These are phyloP conservation scores for Leistus spinibarbis DNA, from an alignment of 2,888 invertebrate species.

Conservation along the genomic window DNA sequence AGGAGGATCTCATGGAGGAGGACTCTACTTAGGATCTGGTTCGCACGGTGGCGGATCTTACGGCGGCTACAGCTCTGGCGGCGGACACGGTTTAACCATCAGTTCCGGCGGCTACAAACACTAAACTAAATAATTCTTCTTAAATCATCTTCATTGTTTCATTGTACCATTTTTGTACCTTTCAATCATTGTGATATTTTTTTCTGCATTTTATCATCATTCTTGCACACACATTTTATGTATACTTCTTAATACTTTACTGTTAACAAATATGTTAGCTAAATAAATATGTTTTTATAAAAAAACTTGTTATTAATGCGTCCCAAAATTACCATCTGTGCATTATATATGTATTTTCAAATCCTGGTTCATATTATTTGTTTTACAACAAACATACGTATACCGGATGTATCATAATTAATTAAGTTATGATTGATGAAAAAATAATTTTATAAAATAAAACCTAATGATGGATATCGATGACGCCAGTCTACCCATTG, in stretches of 20 bases:
- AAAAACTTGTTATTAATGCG: too few species aligned
- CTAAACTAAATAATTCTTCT: neutral
- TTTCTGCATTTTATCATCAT: neutral
- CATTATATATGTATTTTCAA: neutral
- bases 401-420: neutral
- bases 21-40: neutral
- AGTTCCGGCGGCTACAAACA: conserved; percentile 17
- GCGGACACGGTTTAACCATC: conserved; percentile 14
- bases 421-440: too few species aligned
- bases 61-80: conserved; percentile 9
- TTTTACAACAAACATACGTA: neutral
- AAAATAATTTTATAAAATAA: neutral
- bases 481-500: neutral
- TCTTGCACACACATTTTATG: neutral
- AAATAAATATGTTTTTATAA: too few species aligned
- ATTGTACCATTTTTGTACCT: neutral
- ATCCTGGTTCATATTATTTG: neutral
- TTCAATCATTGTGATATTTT: neutral
- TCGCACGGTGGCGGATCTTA: too few species aligned
- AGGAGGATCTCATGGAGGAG: conserved; percentile 15
- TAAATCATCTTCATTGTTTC: neutral
- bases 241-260: neutral
- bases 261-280: too few species aligned
- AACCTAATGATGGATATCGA: neutral
- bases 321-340: too few species aligned